A percentile compares a stretch with the other conserved stretches of the same genome.
Conservation (phyloP, 2,113 vertebrate genomes). For the Notarius quadriscutis region DNA sequence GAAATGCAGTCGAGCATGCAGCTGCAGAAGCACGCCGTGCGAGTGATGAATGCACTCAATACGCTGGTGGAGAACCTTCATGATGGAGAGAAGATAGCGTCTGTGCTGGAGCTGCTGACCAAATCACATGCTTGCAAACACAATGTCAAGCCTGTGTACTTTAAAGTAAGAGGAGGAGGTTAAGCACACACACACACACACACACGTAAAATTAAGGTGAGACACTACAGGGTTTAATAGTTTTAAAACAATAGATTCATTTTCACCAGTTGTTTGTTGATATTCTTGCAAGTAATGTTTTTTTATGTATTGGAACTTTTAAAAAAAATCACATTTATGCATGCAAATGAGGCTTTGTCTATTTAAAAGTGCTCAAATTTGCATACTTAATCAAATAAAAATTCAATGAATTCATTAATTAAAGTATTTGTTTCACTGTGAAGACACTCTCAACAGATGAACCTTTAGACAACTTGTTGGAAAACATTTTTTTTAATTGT, state of each 20-base stretch:
- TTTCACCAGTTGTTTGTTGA: no score
- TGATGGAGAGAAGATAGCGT: conserved; percentile 80
- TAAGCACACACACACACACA: conserved; percentile 21
- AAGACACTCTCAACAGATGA: background rate
- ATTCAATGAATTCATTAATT: background rate
- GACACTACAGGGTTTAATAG: background rate
- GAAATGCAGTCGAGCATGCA: conserved; percentile 69
- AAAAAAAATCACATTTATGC: no score
- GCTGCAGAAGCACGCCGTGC: conserved; percentile 83
- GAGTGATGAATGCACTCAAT: conserved; percentile 76
- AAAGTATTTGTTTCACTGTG: background rate
- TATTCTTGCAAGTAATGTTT: no score
- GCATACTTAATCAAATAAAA: background rate
- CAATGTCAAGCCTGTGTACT: conserved; percentile 92
- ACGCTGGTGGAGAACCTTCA: conserved; percentile 85
- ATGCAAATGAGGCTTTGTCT: no score
- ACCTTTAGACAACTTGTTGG: background rate
- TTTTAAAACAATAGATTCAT: no score
- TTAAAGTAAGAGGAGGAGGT: conserved; percentile 77
- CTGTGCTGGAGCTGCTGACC: conserved; percentile 80
- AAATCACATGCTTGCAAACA: conserved; percentile 88
- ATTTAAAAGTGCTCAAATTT: background rate
- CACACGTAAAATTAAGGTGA: background rate
- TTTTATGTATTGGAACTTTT: no score
- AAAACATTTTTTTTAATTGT: background rate